Evolutionary conservation across 2,113 vertebrate genomes (phyloP).

Genomic region (Cyprinodon tularosa): DNA sequence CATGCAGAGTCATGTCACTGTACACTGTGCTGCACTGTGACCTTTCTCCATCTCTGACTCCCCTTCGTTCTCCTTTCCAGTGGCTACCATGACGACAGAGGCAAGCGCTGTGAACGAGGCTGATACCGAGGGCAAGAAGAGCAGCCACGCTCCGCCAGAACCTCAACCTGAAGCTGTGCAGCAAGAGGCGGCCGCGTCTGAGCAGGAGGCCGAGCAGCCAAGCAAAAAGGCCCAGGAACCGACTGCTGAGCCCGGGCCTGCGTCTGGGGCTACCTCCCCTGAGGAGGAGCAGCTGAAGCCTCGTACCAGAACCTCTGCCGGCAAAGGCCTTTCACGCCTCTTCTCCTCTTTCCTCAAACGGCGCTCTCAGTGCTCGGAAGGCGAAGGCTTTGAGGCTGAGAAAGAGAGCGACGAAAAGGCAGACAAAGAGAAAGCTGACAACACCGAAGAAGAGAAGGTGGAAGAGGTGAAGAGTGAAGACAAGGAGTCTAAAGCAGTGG

Average conservation of each 20-base stretch:
- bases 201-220: conserved; percentile 48
- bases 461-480: conserved; percentile 56
- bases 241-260: conserved; percentile 58
- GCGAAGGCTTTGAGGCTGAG: conserved; percentile 78
- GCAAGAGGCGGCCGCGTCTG: conserved; percentile 36
- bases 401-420: conserved; percentile 66
- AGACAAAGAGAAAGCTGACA: conserved; percentile 53
- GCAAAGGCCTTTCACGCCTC: conserved; percentile 89
- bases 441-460: conserved; percentile 34
- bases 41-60: conserved; percentile 63
- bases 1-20: conserved; percentile 8
- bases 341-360: conserved; percentile 92
- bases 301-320: conserved; percentile 80
- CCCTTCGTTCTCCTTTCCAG: conserved; percentile 73
- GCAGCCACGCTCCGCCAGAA: conserved; percentile 51
- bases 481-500: conserved; percentile 43
- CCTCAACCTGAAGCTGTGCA: conserved; percentile 60
- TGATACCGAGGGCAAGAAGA: conserved; percentile 73
- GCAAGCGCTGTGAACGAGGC: conserved; percentile 80
- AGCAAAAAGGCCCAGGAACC: conserved; percentile 68
- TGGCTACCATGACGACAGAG: conserved; percentile 94
- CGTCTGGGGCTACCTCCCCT: conserved; percentile 61
- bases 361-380: conserved; percentile 88
- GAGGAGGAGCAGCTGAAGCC: conserved; percentile 84
- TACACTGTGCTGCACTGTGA: conserved; percentile 32